Percentiles rank a stretch among this genome's conserved stretches.
Conservation (phyloP, 2,113 vertebrate genomes). For the Xiphophorus couchianus region DNA sequence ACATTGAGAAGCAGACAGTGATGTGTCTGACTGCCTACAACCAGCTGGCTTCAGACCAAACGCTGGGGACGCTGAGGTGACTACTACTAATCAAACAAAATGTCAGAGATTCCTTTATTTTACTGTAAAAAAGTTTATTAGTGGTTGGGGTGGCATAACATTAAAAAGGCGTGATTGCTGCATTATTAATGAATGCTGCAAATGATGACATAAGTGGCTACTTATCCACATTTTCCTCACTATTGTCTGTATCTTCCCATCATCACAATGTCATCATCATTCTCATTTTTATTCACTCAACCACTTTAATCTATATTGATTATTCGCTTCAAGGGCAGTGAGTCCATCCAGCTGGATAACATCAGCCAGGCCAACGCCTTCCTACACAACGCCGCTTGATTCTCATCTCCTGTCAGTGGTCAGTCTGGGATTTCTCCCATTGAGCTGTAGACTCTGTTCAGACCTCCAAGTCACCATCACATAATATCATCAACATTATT, state of each 20-base stretch:
- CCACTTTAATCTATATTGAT: background rate
- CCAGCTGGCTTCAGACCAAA: constrained; percentile 30
- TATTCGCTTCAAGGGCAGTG: background rate
- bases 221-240: background rate
- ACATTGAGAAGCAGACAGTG: constrained; percentile 38
- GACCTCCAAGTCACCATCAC: background rate
- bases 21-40: constrained; percentile 13
- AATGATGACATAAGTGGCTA: background rate
- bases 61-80: constrained; percentile 6
- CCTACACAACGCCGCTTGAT: too few species aligned
- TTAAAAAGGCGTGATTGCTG: background rate
- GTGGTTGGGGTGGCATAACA: background rate
- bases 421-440: too few species aligned
- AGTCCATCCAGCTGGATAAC: background rate
- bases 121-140: background rate
- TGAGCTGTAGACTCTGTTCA: background rate
- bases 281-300: background rate
- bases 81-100: background rate
- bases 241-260: background rate
- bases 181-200: background rate
- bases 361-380: too few species aligned
- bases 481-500: background rate
- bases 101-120: background rate
- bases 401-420: too few species aligned
- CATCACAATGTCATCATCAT: background rate